Evolutionary conservation across 1,140 invertebrate species (phyloP).

Genomic region (Yoshiicerus persimilis): DNA sequence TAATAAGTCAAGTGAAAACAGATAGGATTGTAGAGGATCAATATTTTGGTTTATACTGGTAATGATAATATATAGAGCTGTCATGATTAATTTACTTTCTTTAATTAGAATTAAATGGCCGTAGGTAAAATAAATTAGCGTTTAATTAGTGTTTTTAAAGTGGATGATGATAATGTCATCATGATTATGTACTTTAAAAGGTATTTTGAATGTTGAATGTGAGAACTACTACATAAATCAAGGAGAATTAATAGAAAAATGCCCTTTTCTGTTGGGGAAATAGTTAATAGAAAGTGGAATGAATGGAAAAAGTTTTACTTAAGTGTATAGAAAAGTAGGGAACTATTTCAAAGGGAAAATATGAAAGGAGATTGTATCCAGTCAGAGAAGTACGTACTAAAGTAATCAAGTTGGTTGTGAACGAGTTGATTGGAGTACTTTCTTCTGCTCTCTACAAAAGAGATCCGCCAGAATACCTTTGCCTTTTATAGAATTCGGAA

Average conservation of each 20-base stretch:
- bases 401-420: neutral
- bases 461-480: neutral
- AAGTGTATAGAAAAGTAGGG: neutral
- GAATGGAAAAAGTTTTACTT: neutral
- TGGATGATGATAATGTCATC: neutral
- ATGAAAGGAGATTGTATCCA: neutral
- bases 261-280: neutral
- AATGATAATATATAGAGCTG: too few species aligned
- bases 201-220: neutral
- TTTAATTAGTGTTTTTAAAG: too few species aligned
- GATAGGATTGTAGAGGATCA: too few species aligned
- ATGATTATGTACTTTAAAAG: neutral
- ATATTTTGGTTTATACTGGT: too few species aligned
- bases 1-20: too few species aligned
- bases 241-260: neutral
- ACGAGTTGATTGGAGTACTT: neutral
- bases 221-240: neutral
- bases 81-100: too few species aligned
- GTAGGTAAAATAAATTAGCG: too few species aligned
- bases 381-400: neutral
- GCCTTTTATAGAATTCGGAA: neutral
- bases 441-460: neutral
- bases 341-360: neutral
- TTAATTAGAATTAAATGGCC: too few species aligned
- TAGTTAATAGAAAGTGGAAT: too few species aligned